A percentile compares a stretch with the other conserved stretches of the same genome.
These are phyloP conservation scores for Drosophila equinoxialis DNA, from an alignment of 1,140 invertebrate genomes.

Conservation along the genomic window DNA sequence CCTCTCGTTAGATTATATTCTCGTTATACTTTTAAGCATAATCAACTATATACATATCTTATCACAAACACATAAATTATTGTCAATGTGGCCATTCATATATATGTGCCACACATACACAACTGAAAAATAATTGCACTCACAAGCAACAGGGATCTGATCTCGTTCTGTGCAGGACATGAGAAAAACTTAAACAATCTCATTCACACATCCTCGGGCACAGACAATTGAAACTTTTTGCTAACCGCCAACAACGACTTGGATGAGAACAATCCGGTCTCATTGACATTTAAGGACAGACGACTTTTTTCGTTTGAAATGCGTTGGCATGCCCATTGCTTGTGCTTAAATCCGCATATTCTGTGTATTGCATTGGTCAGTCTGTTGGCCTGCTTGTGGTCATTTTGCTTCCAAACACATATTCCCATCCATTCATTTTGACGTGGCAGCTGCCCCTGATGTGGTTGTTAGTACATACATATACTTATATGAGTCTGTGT, in stretches of 20 bases:
- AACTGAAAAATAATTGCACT: conserved; percentile 65
- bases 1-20: neutral
- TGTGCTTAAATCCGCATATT: conserved; percentile 28
- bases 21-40: neutral
- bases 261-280: conserved; percentile 39
- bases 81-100: conserved; percentile 32
- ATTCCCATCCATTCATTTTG: conserved; percentile 58
- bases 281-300: conserved; percentile 61
- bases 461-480: neutral
- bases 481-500: neutral
- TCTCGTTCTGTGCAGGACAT: conserved; percentile 25
- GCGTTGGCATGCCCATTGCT: conserved; percentile 36
- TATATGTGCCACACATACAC: conserved; percentile 42
- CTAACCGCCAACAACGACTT: conserved; percentile 32
- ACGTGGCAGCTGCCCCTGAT: conserved; percentile 66
- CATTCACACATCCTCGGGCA: conserved; percentile 73
- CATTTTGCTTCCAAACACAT: conserved; percentile 34
- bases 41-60: conserved; percentile 42
- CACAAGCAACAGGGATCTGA: conserved; percentile 67
- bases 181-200: conserved; percentile 70
- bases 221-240: conserved; percentile 75
- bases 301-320: conserved; percentile 57
- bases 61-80: conserved; percentile 29
- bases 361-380: conserved; percentile 42
- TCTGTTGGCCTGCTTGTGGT: conserved; percentile 66